phyloP scores from a whole-genome alignment of 2,113 vertebrate genomes.

The Pachycephala philippinensis region DNA sequence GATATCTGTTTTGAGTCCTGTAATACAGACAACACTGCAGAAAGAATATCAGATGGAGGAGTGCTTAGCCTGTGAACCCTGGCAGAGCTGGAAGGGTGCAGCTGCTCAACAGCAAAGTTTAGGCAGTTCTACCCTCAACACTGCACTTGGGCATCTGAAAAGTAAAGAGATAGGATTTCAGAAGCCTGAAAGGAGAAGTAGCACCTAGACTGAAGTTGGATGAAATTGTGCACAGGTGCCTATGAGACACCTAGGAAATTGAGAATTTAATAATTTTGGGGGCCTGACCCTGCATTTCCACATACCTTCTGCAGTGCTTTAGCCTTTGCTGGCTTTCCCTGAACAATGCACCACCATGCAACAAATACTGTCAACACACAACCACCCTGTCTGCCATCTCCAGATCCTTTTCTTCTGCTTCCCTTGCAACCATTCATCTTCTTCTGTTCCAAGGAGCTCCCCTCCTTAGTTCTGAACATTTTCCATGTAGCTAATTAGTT shows the following conservation, averaged over 20 bases:
- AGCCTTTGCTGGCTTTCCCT: not conserved
- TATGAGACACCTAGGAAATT: not conserved
- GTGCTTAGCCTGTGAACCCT: not conserved
- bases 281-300: not conserved
- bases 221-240: not conserved
- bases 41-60: not conserved
- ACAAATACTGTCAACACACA: not conserved
- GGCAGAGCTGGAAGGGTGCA: not conserved
- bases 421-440: not conserved
- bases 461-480: not conserved
- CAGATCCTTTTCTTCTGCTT: not conserved
- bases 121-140: not conserved
- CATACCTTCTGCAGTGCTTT: not conserved
- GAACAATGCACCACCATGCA: not conserved
- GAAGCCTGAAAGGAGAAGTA: not conserved
- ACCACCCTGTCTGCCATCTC: rapidly evolving
- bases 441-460: not conserved
- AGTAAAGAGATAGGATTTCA: not conserved
- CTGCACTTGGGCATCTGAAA: not conserved
- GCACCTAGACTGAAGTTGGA: not conserved
- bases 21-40: not conserved
- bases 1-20: not conserved
- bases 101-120: not conserved
- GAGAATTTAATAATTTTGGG: not conserved
- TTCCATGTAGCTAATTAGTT: not conserved